Evolutionary conservation across 2,113 vertebrate species (phyloP), one percentile per base, ranked within the genome.

Genomic region (Grantiella picta): DNA sequence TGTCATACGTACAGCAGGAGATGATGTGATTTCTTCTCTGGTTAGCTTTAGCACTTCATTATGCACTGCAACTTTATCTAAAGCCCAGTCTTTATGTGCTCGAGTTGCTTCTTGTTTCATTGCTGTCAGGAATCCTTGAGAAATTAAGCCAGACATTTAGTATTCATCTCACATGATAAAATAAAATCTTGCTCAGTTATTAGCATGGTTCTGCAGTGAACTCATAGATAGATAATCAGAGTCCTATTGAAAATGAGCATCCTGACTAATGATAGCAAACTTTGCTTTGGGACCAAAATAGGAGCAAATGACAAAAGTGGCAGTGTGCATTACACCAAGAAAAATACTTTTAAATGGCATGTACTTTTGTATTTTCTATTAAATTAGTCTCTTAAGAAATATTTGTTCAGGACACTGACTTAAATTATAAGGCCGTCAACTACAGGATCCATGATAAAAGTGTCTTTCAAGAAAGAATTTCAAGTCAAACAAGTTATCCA

Each of bases 71-170:
- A 98, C 97, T 0, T 97, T 96, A 95, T 98, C 98, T 89, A 98
- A 96, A 23, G 98, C 97, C 98, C 98, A 98, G 88, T 98, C 98
- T 95, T 98, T 98, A 87, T 98, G 98, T 71, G 97, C 97, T 22
- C 96, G 96, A 53, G 98, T 98, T 53, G 98, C 97, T 96, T 98
- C 98, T 78, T 98, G 98, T 81, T 97, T 97, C 98, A 98, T 97
- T 44, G 98, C 98, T 44, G 98, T 98, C 87, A 98, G 94, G 82
- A 98, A 98, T 53, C 98, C 98, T 97, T 98, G 28, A 95, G 82
- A 95, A 94, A 75, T 57, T 69, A 94, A 91, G 44, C 45, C 91
- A 80, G 59, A 87, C 33, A 87, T 95, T 97, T 84, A 95, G 88
- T 91, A 86, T 42, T 45, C 82, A 24, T 35, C 19, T 71, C 64